These are phyloP conservation scores for Mesorhabditis sp. DNA, from an alignment of 2,888 invertebrate species.

Conservation along the genomic window DNA sequence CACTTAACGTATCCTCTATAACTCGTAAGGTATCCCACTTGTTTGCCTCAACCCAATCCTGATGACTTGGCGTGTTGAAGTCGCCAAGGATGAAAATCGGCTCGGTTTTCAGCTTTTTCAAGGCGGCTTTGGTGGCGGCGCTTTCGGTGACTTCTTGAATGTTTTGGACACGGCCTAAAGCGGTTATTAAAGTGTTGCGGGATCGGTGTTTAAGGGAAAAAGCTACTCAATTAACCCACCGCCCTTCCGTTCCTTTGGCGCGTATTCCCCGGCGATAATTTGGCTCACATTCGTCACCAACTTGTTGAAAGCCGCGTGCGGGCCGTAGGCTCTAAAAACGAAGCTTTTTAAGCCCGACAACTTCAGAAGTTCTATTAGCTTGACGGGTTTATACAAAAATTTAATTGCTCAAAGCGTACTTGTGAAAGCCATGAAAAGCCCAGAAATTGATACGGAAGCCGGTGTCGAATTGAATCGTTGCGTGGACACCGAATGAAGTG, in stretches of 20 bases:
- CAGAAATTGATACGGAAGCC: background rate
- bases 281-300: slow-evolving; percentile 33
- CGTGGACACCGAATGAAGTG: background rate
- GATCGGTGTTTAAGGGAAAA: too few species aligned
- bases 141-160: background rate
- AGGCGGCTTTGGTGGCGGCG: background rate
- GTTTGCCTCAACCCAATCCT: slow-evolving; percentile 42
- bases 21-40: slow-evolving; percentile 11
- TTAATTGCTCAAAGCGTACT: background rate
- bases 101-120: slow-evolving; percentile 22
- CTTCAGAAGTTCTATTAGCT: too few species aligned
- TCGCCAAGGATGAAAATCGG: slow-evolving; percentile 49
- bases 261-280: slow-evolving; percentile 41
- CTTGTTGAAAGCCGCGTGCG: slow-evolving; percentile 51
- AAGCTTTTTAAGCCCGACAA: too few species aligned
- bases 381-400: background rate
- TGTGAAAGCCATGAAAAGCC: background rate
- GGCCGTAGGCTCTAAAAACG: slow-evolving; percentile 40
- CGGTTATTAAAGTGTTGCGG: too few species aligned
- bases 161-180: background rate
- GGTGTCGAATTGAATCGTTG: background rate
- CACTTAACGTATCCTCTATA: background rate
- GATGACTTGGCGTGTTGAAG: slow-evolving; percentile 50
- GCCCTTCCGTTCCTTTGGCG: background rate
- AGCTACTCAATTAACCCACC: too few species aligned